A percentile compares a stretch with the other conserved stretches of the same genome.
Evolutionary conservation across 2,888 invertebrate species (phyloP).

Genomic region (Drosophila peninsularis): DNA sequence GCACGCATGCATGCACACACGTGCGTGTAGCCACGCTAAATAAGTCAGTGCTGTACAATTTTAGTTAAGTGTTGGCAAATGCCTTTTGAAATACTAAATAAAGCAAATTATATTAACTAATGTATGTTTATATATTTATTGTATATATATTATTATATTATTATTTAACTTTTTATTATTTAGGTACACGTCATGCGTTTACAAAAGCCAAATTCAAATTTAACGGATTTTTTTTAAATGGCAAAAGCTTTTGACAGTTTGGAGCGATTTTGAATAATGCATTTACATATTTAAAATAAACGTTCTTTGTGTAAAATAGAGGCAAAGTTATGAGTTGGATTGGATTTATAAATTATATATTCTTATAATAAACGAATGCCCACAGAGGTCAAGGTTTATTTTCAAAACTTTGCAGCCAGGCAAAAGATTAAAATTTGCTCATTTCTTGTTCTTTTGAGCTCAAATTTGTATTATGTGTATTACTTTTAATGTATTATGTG

Average conservation of each 20-base stretch:
- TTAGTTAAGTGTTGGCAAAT: constrained; percentile 22
- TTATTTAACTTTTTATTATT: background rate
- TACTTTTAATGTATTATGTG: background rate
- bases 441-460: background rate
- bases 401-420: background rate
- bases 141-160: background rate
- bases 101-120: background rate
- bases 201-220: background rate
- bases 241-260: background rate
- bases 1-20: background rate
- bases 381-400: background rate
- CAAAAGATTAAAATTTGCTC: background rate
- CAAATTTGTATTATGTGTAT: too few species aligned
- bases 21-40: background rate
- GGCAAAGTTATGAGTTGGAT: background rate
- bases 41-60: constrained; percentile 37
- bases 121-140: background rate
- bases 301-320: background rate
- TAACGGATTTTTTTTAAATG: background rate
- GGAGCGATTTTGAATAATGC: background rate
- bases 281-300: too few species aligned
- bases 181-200: background rate
- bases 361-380: background rate
- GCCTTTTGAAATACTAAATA: background rate
- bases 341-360: too few species aligned